Percentiles rank a stretch among this genome's conserved stretches.
Evolutionary conservation across 2,113 vertebrate species (phyloP).

Genomic region (Spilogale gracilis): DNA sequence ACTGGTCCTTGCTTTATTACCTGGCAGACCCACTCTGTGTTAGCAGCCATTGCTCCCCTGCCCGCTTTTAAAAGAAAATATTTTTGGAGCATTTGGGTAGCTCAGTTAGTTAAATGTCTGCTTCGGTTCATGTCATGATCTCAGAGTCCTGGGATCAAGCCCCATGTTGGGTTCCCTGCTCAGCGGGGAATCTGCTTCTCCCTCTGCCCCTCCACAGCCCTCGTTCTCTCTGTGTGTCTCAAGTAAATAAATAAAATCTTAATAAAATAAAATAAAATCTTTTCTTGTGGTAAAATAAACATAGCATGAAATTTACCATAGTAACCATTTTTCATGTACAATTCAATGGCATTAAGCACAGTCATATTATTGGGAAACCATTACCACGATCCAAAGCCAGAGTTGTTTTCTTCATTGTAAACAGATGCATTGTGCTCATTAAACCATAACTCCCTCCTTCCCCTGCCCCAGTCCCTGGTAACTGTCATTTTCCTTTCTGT

Average conservation of each 20-base stretch:
- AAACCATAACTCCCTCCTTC: fast-evolving
- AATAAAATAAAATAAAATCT: background rate
- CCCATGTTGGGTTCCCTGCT: too few species aligned
- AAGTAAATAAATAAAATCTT: background rate
- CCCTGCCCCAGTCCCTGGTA: background rate
- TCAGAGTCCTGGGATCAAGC: background rate
- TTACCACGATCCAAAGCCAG: background rate
- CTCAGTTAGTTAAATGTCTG: background rate
- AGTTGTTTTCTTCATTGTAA: background rate
- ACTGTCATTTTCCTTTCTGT: background rate
- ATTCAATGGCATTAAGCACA: background rate
- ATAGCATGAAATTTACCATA: too few species aligned
- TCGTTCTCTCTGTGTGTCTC: background rate
- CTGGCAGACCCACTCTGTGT: background rate
- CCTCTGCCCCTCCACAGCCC: background rate
- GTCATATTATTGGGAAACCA: too few species aligned
- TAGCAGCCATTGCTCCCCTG: background rate
- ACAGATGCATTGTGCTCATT: background rate
- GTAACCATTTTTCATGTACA: background rate
- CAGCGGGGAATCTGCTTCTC: background rate
- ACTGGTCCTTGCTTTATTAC: background rate
- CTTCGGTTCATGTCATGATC: background rate
- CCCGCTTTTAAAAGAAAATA: background rate
- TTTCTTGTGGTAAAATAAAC: background rate
- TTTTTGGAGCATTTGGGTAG: background rate